Conservation (phyloP, 2,113 vertebrate genomes). For the Picathartes gymnocephalus region DNA sequence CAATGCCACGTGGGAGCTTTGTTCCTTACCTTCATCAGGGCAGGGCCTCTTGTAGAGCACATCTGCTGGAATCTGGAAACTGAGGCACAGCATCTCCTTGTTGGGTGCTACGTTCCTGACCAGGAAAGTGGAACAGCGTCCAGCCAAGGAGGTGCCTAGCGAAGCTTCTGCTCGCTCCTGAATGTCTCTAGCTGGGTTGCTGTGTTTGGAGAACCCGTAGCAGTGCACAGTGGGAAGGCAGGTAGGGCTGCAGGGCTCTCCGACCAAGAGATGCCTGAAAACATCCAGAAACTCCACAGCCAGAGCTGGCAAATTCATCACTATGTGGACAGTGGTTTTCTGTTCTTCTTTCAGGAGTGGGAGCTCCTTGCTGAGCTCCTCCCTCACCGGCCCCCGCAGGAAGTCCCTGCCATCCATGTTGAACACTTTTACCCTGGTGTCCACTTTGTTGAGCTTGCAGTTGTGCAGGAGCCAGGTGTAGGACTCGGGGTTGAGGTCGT, state of each 20-base stretch:
- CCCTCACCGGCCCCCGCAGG: conserved; percentile 80
- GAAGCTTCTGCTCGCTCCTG: conserved; percentile 71
- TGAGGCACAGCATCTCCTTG: conserved; percentile 96
- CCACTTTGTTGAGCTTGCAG: conserved; percentile 89
- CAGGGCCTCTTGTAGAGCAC: conserved; percentile 75
- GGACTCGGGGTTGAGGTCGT: conserved; percentile 95
- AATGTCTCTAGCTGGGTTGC: conserved; percentile 79
- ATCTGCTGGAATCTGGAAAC: conserved; percentile 80
- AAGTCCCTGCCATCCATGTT: conserved; percentile 93
- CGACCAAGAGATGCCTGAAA: conserved; percentile 78
- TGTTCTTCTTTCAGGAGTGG: conserved; percentile 11
- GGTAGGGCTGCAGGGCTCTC: conserved; percentile 18
- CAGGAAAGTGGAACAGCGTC: conserved; percentile 76
- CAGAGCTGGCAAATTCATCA: conserved; percentile 94
- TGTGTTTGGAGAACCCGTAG: conserved; percentile 90
- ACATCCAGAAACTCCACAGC: conserved; percentile 88
- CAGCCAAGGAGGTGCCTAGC: conserved; percentile 76
- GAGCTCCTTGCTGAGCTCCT: conserved; percentile 78
- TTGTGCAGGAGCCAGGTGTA: conserved; percentile 91
- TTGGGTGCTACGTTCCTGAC: conserved; percentile 94
- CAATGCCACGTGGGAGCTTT: accelerated
- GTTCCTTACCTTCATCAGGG: conserved; percentile 71
- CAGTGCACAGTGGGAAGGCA: conserved; percentile 87
- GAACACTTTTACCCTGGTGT: conserved; percentile 75
- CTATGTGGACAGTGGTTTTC: conserved; percentile 75